Evolutionary conservation across 2,888 invertebrate genomes (phyloP).

Genomic region (Clostera curtula): DNA sequence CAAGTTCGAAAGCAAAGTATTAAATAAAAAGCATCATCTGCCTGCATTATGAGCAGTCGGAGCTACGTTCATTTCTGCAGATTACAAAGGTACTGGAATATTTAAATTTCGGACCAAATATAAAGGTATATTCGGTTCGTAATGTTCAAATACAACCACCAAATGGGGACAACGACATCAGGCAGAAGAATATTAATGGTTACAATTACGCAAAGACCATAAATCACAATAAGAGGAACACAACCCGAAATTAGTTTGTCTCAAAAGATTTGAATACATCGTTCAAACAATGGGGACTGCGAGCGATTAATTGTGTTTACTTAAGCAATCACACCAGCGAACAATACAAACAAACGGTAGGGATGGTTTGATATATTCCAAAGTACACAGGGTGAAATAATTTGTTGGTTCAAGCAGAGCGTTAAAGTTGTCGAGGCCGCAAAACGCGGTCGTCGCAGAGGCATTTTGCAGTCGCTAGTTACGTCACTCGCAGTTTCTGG

Average conservation of each 20-base stretch:
- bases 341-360: slow-evolving; percentile 1
- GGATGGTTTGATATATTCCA: slow-evolving; percentile 3
- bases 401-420: slow-evolving; percentile 3
- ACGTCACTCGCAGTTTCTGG: slow-evolving; percentile 6
- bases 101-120: too few relatives aligned
- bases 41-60: too few relatives aligned
- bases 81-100: too few relatives aligned
- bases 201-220: background rate
- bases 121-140: too few relatives aligned
- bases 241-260: background rate
- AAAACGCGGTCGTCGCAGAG: slow-evolving; percentile 3
- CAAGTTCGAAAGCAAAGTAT: too few relatives aligned
- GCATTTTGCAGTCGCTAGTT: slow-evolving; percentile 7
- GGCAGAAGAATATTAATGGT: too few relatives aligned
- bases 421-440: slow-evolving; percentile 1
- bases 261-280: slow-evolving; percentile 1
- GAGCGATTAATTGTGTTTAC: slow-evolving; percentile 2
- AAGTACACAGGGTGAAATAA: slow-evolving; percentile 1
- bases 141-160: too few relatives aligned
- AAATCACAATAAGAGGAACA: background rate
- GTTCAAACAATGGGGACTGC: background rate
- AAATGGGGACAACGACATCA: too few relatives aligned
- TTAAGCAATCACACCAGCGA: slow-evolving; percentile 3
- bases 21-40: too few relatives aligned
- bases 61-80: too few relatives aligned